A percentile compares a stretch with the other conserved stretches of the same genome.
phyloP scores from a whole-genome alignment of 2,113 vertebrate species.

The Ctenomys sociabilis region DNA sequence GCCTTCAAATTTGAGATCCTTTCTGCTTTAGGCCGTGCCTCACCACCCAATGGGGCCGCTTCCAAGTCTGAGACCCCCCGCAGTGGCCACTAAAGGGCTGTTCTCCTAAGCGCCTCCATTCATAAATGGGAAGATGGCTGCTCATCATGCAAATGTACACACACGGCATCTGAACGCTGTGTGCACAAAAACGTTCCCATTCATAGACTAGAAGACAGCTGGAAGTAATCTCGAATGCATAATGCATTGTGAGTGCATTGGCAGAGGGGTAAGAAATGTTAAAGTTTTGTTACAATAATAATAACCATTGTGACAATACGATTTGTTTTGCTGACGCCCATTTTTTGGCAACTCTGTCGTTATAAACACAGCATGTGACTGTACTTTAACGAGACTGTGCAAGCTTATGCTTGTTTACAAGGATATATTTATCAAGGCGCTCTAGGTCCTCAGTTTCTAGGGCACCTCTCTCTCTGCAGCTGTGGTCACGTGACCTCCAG shows the following conservation, averaged over 20 bases:
- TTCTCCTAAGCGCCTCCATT: neutral
- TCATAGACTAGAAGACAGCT: constrained; percentile 79
- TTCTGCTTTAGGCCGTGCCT: neutral
- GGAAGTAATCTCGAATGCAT: constrained; percentile 80
- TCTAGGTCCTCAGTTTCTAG: neutral
- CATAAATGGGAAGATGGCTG: constrained; percentile 75
- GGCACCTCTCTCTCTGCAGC: neutral
- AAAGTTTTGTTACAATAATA: constrained; percentile 83
- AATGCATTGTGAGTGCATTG: constrained; percentile 82
- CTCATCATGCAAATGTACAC: constrained; percentile 70
- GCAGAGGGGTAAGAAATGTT: constrained; percentile 79
- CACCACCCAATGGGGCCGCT: neutral
- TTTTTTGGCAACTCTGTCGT: constrained; percentile 78
- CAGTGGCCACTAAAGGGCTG: neutral
- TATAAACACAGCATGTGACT: constrained; percentile 82
- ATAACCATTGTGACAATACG: constrained; percentile 82
- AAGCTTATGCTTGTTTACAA: constrained; percentile 8
- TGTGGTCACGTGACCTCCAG: neutral
- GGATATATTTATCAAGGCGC: constrained; percentile 11
- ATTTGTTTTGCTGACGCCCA: constrained; percentile 82
- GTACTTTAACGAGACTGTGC: constrained; percentile 72
- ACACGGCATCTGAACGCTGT: constrained; percentile 10
- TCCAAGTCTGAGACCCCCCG: accelerated
- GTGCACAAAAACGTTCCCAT: constrained; percentile 67
- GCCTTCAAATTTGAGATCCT: neutral